Evolutionary conservation across 2,797 vertebrate genomes (phyloP), one percentile per base, ranked within the genome.

Genomic region (Micromesistius poutassou): DNA sequence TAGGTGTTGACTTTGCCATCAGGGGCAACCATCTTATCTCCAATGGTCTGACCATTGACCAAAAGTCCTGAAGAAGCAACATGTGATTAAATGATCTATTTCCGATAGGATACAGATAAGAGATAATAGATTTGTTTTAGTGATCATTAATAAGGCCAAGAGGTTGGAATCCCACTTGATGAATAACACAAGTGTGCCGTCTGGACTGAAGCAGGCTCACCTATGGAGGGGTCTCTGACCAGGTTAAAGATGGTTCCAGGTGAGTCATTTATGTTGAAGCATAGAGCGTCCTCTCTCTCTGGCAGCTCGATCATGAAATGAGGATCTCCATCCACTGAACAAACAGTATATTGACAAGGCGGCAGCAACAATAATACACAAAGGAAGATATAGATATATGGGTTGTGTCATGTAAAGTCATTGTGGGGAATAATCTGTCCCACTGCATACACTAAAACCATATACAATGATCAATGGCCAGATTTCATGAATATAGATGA

Each of bases 31-130:
- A 74, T 93, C 87, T 96, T 95, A 75, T 96, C 96, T 40, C 95
- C 96, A 82, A 95, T 95, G 76, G 96, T 94, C 85, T 97, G 89
- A 10, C 96, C 96, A 10, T 97, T 97, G 19, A 97, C 94, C 22
- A 91, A 85, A 86, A 97, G 92, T 35, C 96, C 97, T 98, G 84
- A 62, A 74, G 55, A 80, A 36, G 78, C 55, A 71, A 72, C 25
- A n/a, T 76, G 76, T 28, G 33, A 33, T 33, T 33, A 33, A 33
- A 33, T 33, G 3, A 33, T 33, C 33, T 62, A 62, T 2, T 66
- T 66, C 10, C 40, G 13, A 42, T 2, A 42, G 62, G 62, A 66
- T 66, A 66, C 62, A 28, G n/a, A 66, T 66, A 16, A 28, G n/a
- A 66, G n/a, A 66, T 66, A 9, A 66, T 28, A 25, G 1, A 66